phyloP scores from a whole-genome alignment of 2,888 invertebrate species.

The Diadegma fenestrale region DNA sequence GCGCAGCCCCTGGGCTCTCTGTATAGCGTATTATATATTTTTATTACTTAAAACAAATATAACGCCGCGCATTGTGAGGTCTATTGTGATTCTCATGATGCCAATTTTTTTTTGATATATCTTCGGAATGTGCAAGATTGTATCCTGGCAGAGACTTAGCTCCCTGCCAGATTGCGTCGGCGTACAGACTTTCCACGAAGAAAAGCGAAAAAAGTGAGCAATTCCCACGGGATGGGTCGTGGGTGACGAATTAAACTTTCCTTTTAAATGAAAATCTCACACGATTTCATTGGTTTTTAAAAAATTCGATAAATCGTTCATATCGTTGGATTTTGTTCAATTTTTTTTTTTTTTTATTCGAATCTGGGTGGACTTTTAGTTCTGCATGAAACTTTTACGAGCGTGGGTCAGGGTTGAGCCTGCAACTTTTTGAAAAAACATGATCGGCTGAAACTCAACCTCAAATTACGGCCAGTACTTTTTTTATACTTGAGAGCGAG shows the following conservation, averaged over 20 bases:
- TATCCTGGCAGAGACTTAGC: background rate
- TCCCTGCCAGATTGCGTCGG: background rate
- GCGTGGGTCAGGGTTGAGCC: background rate
- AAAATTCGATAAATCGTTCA: background rate
- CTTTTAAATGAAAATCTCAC: background rate
- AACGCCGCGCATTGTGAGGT: slow-evolving; percentile 53
- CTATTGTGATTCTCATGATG: slow-evolving; percentile 48
- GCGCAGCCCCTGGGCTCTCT: slow-evolving; percentile 7
- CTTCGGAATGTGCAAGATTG: slow-evolving; percentile 18
- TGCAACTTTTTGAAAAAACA: background rate
- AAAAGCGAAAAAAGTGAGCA: background rate
- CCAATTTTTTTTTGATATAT: slow-evolving; percentile 68
- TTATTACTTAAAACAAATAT: slow-evolving; percentile 68
- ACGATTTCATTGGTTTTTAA: background rate
- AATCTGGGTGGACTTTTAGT: background rate
- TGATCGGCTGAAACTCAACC: slow-evolving; percentile 32
- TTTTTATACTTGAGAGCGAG: slow-evolving; percentile 34
- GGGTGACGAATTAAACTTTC: background rate
- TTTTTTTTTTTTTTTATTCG: background rate
- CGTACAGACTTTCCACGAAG: background rate
- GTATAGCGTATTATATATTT: slow-evolving; percentile 56
- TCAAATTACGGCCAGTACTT: slow-evolving; percentile 34
- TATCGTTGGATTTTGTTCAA: background rate
- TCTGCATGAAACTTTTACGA: background rate
- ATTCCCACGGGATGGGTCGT: background rate